These are phyloP conservation scores for Perccottus glenii DNA, from an alignment of 2,113 vertebrate genomes.

Conservation along the genomic window DNA sequence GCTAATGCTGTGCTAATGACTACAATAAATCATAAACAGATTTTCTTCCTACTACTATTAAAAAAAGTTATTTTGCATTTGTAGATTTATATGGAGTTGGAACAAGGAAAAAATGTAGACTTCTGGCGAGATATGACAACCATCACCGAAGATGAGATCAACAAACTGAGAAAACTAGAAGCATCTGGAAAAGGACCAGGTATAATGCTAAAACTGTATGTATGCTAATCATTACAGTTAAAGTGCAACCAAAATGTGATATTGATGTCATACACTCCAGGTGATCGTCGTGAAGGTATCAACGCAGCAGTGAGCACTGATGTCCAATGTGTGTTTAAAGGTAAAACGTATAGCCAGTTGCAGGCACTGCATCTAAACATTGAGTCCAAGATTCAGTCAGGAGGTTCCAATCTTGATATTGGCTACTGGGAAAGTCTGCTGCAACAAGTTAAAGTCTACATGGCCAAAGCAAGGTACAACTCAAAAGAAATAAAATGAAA, in stretches of 20 bases:
- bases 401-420: constrained; percentile 94
- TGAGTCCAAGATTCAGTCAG: constrained; percentile 88
- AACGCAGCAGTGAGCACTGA: constrained; percentile 94
- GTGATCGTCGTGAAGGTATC: constrained; percentile 94
- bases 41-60: no score
- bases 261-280: constrained; percentile 62
- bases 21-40: no score
- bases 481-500: background rate
- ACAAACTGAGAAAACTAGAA: constrained; percentile 94
- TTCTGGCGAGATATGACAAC: constrained; percentile 99
- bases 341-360: constrained; percentile 96
- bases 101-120: constrained; percentile 96
- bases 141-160: constrained; percentile 96
- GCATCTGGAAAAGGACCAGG: constrained; percentile 95
- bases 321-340: constrained; percentile 94
- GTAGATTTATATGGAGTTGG: constrained; percentile 98
- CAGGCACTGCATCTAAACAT: constrained; percentile 94
- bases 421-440: constrained; percentile 98
- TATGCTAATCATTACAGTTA: background rate
- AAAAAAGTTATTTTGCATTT: background rate
- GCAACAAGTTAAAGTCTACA: constrained; percentile 94
- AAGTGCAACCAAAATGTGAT: no score
- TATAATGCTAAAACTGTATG: constrained; percentile 37
- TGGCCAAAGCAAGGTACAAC: constrained; percentile 91
- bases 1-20: no score